A percentile compares a stretch with the other conserved stretches of the same genome.
phyloP scores from a whole-genome alignment of 2,113 vertebrate genomes.

The Felis chaus region DNA sequence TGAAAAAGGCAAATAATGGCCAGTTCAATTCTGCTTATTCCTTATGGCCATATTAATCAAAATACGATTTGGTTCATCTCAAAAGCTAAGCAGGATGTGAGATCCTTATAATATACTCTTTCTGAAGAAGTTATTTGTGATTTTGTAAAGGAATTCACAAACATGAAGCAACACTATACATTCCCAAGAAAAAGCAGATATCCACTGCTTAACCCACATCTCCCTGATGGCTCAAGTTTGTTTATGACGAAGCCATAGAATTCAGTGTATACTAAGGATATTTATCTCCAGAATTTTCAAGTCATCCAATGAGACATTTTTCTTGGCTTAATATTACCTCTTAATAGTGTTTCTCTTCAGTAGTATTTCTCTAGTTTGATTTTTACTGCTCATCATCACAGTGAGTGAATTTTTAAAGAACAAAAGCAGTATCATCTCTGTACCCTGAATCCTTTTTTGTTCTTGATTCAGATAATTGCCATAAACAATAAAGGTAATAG shows the following conservation, averaged over 20 bases:
- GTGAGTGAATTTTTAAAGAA: slow-evolving; percentile 26
- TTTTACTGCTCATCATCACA: slow-evolving; percentile 19
- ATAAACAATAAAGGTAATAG: background rate
- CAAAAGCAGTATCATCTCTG: background rate
- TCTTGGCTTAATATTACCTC: background rate
- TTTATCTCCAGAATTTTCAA: slow-evolving; percentile 41
- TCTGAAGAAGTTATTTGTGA: slow-evolving; percentile 32
- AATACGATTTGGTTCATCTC: background rate
- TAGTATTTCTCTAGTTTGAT: background rate
- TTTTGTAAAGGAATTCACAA: slow-evolving; percentile 29
- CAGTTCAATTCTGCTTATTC: background rate
- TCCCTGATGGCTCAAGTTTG: background rate
- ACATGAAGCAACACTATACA: background rate
- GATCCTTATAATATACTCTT: background rate
- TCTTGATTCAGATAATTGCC: slow-evolving; percentile 44
- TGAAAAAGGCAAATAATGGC: background rate
- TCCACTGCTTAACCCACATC: background rate
- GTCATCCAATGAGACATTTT: slow-evolving; percentile 39
- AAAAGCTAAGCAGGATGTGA: background rate
- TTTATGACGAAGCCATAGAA: background rate
- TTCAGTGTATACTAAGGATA: slow-evolving; percentile 25
- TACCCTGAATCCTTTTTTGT: background rate
- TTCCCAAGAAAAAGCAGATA: background rate
- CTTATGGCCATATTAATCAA: background rate
- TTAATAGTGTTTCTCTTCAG: slow-evolving; percentile 13